Base-by-base conservation (phyloP, 1,140 invertebrate genomes). In the Whitmania pigra region DNA sequence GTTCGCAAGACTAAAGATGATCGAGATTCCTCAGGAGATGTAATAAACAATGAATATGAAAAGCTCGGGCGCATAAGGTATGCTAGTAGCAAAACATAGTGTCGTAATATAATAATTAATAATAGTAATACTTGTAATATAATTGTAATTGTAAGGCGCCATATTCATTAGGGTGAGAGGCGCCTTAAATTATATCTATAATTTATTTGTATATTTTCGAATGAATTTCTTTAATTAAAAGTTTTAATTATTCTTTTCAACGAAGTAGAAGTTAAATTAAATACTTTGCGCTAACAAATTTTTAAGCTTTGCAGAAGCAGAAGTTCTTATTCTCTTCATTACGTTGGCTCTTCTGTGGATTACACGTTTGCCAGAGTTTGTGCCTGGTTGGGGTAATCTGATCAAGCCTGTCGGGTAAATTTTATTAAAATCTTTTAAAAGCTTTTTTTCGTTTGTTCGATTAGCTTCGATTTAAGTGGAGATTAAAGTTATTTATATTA, bases 281-380 rank as follows among this genome's bases (percentile, higher is more conserved):
- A 25, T 31, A 63, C 17, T 57, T 57, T 57, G 5, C 55, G 2
- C 57, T 27, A 25, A 25, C 11, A 63, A 13, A 31, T 13, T 1
- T 49, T 76, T 75, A 69, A 84, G 82, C 68, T 87, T 85, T 75
- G 89, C 93, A 72, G 92, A 96, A 83, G 82, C 78, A 9, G 85
- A 85, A 25, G 89, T 93, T 0, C 87, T 89, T 40, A 74, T 87
- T 17, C 82, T 93, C 25, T 96, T 96, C 78, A 79, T 91, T 11
- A 74, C 88, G 17, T 87, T 93, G 7, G 87, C 94, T 2, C 74
- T 89, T 63, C 83, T 95, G 72, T 96, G 93, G 89, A 89, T 95
- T 79, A 91, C 93, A 79, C 86, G 92, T 60, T 87, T 88, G 67
- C 92, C 93, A 0, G 88, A 89, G 72, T 90, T 92, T 78, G 87